Evolutionary conservation across 2,797 vertebrate genomes (phyloP).

Genomic region (Notolabrus celidotus): DNA sequence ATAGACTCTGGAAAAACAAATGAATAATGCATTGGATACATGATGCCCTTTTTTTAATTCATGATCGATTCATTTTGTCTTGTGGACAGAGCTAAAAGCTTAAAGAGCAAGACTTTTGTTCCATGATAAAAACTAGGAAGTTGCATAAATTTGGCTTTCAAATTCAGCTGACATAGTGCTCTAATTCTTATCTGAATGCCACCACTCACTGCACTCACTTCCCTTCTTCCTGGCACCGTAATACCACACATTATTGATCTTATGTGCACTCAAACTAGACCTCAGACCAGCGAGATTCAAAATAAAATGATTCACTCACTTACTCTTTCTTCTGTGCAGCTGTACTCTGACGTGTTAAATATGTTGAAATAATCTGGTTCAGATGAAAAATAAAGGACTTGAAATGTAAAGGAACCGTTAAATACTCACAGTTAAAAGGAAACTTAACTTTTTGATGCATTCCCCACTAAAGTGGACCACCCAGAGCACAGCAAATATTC

Average conservation of each 20-base stretch:
- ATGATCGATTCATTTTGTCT: constrained; percentile 47
- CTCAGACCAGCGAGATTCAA: constrained; percentile 60
- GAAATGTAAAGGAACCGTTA: constrained; percentile 49
- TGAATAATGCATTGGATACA: constrained; percentile 56
- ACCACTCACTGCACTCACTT: constrained; percentile 32
- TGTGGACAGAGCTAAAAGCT: constrained; percentile 50
- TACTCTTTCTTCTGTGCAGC: constrained; percentile 30
- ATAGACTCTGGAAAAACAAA: constrained; percentile 73
- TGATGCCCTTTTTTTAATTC: constrained; percentile 56
- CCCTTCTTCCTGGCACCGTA: constrained; percentile 51
- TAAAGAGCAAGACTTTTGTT: constrained; percentile 48
- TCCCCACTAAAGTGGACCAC: constrained; percentile 30
- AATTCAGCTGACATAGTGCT: constrained; percentile 2
- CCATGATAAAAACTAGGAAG: constrained; percentile 50
- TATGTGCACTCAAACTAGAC: constrained; percentile 44
- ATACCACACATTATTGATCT: constrained; percentile 23
- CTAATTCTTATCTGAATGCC: constrained; percentile 1
- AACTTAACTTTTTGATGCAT: constrained; percentile 42
- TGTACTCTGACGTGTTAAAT: constrained; percentile 55
- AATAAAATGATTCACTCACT: constrained; percentile 12
- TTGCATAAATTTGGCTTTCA: constrained; percentile 50
- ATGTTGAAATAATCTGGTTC: constrained; percentile 59
- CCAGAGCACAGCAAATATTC: constrained; percentile 69
- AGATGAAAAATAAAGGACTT: constrained; percentile 29
- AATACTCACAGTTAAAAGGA: constrained; percentile 63